These are phyloP conservation scores for Stenodema calcarata DNA, from an alignment of 2,888 invertebrate species.

Conservation along the genomic window DNA sequence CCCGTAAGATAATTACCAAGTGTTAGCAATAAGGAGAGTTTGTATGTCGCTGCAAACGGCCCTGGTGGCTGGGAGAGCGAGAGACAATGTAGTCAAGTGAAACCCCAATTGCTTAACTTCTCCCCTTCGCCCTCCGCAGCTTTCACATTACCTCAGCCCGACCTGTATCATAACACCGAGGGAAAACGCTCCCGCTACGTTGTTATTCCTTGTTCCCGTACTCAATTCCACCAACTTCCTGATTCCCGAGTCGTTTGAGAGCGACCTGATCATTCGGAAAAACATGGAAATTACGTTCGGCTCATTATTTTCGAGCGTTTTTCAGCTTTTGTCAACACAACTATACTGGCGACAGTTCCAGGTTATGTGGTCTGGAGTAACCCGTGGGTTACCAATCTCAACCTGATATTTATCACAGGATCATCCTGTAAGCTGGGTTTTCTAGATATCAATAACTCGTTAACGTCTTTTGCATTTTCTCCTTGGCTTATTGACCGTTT, in stretches of 20 bases:
- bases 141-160: conserved; percentile 36
- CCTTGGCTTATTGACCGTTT: too few relatives aligned
- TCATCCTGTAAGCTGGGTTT: too few relatives aligned
- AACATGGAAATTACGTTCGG: too few relatives aligned
- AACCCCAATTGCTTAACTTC: conserved; percentile 45
- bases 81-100: conserved; percentile 46
- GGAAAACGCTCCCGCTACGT: neutral
- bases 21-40: neutral
- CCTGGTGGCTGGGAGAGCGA: conserved; percentile 19
- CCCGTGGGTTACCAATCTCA: too few relatives aligned
- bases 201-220: neutral
- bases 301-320: too few relatives aligned
- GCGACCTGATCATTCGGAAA: neutral
- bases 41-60: conserved; percentile 6
- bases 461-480: too few relatives aligned
- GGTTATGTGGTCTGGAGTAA: too few relatives aligned
- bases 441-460: too few relatives aligned
- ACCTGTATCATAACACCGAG: conserved; percentile 19
- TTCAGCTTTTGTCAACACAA: too few relatives aligned
- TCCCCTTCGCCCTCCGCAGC: neutral
- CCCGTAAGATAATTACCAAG: neutral
- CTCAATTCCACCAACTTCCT: neutral
- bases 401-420: too few relatives aligned
- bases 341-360: too few relatives aligned
- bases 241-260: neutral